A percentile compares a stretch with the other conserved stretches of the same genome.
These are phyloP conservation scores for Noctua comes DNA, from an alignment of 2,888 invertebrate genomes.

Conservation along the genomic window DNA sequence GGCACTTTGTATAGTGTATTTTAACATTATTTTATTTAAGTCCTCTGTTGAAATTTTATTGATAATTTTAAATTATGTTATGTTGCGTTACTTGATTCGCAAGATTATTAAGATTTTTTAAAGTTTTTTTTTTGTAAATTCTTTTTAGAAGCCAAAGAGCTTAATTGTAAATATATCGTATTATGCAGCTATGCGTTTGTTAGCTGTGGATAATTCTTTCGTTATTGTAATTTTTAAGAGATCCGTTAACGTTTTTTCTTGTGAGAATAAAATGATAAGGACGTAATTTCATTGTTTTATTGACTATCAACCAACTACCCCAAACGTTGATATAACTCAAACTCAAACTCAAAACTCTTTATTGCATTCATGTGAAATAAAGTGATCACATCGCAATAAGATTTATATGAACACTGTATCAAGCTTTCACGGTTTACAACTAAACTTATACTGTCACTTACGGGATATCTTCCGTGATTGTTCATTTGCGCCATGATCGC, in stretches of 20 bases:
- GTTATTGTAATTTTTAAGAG: conserved; percentile 89
- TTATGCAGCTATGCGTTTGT: conserved; percentile 78
- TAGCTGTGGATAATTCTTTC: conserved; percentile 85
- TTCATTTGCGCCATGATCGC: too few relatives aligned
- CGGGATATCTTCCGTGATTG: too few relatives aligned
- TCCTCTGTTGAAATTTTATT: conserved; percentile 86
- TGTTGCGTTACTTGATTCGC: conserved; percentile 81
- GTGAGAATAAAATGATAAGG: conserved; percentile 88
- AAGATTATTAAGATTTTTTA: conserved; percentile 79
- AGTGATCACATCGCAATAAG: background rate
- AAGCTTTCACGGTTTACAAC: too few relatives aligned
- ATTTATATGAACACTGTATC: too few relatives aligned
- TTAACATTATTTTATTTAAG: conserved; percentile 77
- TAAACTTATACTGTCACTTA: too few relatives aligned
- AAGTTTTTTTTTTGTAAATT: conserved; percentile 81
- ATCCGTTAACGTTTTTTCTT: conserved; percentile 91
- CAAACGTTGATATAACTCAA: background rate
- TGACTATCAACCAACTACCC: background rate
- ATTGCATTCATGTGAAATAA: too few relatives aligned
- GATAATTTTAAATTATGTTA: conserved; percentile 88
- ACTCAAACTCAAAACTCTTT: too few relatives aligned
- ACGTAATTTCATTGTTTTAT: conserved; percentile 72
- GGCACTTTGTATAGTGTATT: conserved; percentile 68
- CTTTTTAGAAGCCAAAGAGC: conserved; percentile 89
- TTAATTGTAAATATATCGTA: conserved; percentile 86